A percentile compares a stretch with the other conserved stretches of the same genome.
Evolutionary conservation across 2,888 invertebrate genomes (phyloP).

Genomic region (Selenia dentaria): DNA sequence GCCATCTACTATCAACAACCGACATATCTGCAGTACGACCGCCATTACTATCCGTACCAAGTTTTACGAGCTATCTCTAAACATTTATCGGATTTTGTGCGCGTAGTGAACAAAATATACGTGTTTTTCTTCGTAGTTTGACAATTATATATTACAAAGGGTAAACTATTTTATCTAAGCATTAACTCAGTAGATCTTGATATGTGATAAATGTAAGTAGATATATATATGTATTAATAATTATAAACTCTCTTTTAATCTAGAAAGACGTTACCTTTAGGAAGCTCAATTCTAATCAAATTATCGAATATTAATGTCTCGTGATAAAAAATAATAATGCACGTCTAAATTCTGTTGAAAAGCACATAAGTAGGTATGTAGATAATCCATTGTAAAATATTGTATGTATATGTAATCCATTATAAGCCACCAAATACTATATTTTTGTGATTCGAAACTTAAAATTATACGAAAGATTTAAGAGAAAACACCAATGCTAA

Average conservation of each 20-base stretch:
- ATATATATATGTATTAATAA: constrained; percentile 1
- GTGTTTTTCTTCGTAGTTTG: constrained; percentile 21
- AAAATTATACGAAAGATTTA: constrained; percentile 24
- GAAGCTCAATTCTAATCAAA: constrained; percentile 69
- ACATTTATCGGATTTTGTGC: constrained; percentile 18
- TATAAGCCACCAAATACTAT: constrained; percentile 36
- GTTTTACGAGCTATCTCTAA: constrained; percentile 39
- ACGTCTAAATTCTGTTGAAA: constrained; percentile 22
- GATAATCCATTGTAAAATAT: background rate
- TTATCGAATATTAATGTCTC: constrained; percentile 11
- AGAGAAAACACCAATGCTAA: constrained; percentile 30
- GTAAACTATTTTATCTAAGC: constrained; percentile 12
- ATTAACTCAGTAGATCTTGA: constrained; percentile 4
- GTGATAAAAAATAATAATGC: constrained; percentile 24
- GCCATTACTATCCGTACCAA: constrained; percentile 42
- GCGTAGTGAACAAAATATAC: constrained; percentile 19
- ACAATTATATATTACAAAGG: constrained; percentile 11
- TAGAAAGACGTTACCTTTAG: no score
- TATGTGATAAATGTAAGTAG: background rate
- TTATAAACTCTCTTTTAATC: constrained; percentile 38
- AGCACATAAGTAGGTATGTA: constrained; percentile 26
- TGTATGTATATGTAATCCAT: constrained; percentile 15
- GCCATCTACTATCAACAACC: constrained; percentile 28
- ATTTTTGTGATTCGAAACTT: constrained; percentile 45
- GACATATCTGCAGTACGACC: constrained; percentile 52